Conservation (phyloP, 2,888 invertebrate genomes). For the Rhorus exstirpatorius region DNA sequence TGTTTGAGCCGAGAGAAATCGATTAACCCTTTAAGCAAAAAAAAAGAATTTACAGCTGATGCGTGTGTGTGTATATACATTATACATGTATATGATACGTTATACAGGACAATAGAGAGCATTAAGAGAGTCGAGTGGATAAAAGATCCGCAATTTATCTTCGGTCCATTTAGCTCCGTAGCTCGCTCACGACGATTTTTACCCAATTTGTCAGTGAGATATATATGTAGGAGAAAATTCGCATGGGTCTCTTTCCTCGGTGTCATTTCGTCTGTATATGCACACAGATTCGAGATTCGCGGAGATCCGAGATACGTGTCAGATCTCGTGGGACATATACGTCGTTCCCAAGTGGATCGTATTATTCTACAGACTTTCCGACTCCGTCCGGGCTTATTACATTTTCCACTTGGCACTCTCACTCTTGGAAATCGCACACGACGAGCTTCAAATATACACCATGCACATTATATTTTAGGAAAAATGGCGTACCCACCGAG, state of each 20-base stretch:
- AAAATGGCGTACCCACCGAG: no score
- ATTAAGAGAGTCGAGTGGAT: slow-evolving; percentile 10
- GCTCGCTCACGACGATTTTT: slow-evolving; percentile 14
- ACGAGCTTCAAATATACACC: neutral
- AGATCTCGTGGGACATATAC: slow-evolving; percentile 15
- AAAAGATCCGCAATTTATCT: slow-evolving; percentile 34
- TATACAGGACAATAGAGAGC: neutral
- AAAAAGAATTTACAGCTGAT: neutral
- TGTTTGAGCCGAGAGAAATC: slow-evolving; percentile 17
- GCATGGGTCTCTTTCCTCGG: neutral
- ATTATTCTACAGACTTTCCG: slow-evolving; percentile 25
- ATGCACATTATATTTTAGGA: no score
- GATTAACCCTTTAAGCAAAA: slow-evolving; percentile 5
- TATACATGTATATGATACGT: slow-evolving; percentile 17
- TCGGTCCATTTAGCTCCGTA: slow-evolving; percentile 34
- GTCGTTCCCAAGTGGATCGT: neutral
- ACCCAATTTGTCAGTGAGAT: slow-evolving; percentile 31
- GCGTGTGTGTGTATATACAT: neutral
- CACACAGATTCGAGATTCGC: neutral
- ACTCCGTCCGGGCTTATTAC: slow-evolving; percentile 16
- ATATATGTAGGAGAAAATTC: slow-evolving; percentile 29
- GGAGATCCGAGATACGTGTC: neutral
- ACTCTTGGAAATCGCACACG: neutral
- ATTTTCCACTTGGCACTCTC: slow-evolving; percentile 25
- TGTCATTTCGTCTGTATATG: neutral